These are phyloP conservation scores for Falco naumanni DNA, from an alignment of 2,797 vertebrate species.

Conservation along the genomic window DNA sequence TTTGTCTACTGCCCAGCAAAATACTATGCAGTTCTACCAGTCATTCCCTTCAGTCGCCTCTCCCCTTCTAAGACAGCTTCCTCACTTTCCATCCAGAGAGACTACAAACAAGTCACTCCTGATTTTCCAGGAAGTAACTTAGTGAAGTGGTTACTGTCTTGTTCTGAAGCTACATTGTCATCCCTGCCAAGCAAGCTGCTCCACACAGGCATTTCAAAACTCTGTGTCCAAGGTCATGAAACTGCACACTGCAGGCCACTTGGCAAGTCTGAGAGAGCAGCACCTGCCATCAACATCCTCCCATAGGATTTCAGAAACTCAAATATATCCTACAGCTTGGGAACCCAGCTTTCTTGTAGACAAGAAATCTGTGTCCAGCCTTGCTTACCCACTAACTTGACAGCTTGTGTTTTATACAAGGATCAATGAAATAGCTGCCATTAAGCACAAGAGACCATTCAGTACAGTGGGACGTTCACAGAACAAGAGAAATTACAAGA, in stretches of 20 bases:
- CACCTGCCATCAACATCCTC: not conserved
- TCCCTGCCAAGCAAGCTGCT: not conserved
- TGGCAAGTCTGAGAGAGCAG: not conserved
- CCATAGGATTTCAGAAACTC: not conserved
- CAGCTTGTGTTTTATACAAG: not conserved
- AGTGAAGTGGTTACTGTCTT: not conserved
- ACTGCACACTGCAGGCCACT: not conserved
- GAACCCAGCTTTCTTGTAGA: not conserved
- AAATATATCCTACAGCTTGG: not conserved
- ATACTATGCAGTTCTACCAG: not conserved
- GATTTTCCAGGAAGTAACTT: slow-evolving; percentile 34
- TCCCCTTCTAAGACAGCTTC: not conserved
- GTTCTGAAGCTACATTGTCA: not conserved
- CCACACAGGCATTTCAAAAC: not conserved
- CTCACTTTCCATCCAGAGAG: not conserved
- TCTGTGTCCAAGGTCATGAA: not conserved
- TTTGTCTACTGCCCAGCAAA: not conserved
- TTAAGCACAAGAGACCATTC: not conserved
- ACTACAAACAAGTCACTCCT: not conserved
- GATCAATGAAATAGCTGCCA: not conserved
- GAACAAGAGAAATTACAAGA: not conserved
- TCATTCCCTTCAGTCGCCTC: not conserved
- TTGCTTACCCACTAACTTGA: not conserved
- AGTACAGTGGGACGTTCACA: not conserved
- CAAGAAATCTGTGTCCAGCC: not conserved